Conservation (phyloP, 2,113 vertebrate species). For the Phalacrocorax pelagicus region DNA sequence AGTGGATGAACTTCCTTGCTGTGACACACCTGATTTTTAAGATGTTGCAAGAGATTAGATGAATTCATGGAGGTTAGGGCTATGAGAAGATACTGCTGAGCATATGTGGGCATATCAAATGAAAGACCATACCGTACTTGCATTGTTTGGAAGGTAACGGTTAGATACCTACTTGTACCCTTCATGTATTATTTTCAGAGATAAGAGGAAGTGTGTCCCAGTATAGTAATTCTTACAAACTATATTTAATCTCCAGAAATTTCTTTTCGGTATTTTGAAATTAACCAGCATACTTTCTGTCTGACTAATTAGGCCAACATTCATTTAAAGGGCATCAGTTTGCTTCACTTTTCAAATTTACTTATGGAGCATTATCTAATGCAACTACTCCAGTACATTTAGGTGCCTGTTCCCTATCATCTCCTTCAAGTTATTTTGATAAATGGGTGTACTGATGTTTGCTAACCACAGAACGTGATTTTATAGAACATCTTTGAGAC, state of each 20-base stretch:
- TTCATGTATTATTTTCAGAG: constrained; percentile 6
- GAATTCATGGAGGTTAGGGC: background rate
- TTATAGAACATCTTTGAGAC: constrained; percentile 4
- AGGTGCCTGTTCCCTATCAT: background rate
- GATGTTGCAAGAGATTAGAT: background rate
- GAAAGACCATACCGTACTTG: background rate
- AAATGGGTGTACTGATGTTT: background rate
- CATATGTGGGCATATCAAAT: accelerated
- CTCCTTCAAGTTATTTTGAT: constrained; percentile 20
- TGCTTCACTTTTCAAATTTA: constrained; percentile 3
- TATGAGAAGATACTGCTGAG: background rate
- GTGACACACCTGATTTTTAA: background rate
- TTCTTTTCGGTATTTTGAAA: background rate
- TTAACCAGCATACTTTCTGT: constrained; percentile 10
- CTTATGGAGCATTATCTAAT: background rate
- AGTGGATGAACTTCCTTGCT: background rate
- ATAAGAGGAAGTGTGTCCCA: background rate
- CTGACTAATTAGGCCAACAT: background rate
- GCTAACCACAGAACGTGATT: background rate
- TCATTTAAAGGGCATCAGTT: background rate
- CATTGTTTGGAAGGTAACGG: background rate
- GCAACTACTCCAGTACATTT: background rate
- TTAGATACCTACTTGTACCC: background rate
- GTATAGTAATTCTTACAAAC: background rate
- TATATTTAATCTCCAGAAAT: constrained; percentile 17